Evolutionary conservation across 2,113 vertebrate species (phyloP), one percentile per base, ranked within the genome.

Genomic region (Sceloporus tristichus): DNA sequence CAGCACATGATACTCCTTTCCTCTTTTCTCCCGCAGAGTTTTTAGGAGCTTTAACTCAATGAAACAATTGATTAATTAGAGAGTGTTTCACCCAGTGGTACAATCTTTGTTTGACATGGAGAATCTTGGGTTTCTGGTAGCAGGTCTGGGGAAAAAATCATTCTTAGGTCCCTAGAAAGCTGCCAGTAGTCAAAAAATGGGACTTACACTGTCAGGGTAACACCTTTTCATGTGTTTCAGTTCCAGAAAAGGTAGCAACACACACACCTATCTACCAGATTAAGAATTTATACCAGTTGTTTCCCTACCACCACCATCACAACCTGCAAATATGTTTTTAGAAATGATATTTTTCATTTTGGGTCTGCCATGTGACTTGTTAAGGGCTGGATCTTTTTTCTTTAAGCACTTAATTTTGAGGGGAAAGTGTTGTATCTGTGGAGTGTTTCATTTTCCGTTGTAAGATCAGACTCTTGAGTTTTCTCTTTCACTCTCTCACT

Each of bases 371-470:
- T 0, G 0, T 3, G 13, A 56, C 66, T 90, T 62, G 59, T 81
- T 68, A 42, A 1, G 8, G 1, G 79, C 48, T 83, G 81, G 76
- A 18, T 80, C 82, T 81, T 71, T 71, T 85, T 0, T 29, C 76
- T 80, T 62, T 5, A 18, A 87, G 1, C 2, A 0, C 23, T 83
- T 83, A 87, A 13, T 87, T 79, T 84, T 74, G 79, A 89, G 70
- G 38, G 27, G 53, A 90, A 19, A 62, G 48, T 1, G 1, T 90
- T 82, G 76, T 14, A 42, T n/a, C 19, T 2, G 73, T 0, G 0
- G 3, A 25, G 9, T 42, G 19, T 38, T 91, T 87, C 29, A 21
- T 91, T 88, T 76, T 53, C 90, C 89, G 90, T 34, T 54, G 87
- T 54, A 82, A 65, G 27, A 34, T 27, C 71, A 53, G 13, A 5